These are phyloP conservation scores for Apeltes quadracus DNA, from an alignment of 2,113 vertebrate species.

Conservation along the genomic window DNA sequence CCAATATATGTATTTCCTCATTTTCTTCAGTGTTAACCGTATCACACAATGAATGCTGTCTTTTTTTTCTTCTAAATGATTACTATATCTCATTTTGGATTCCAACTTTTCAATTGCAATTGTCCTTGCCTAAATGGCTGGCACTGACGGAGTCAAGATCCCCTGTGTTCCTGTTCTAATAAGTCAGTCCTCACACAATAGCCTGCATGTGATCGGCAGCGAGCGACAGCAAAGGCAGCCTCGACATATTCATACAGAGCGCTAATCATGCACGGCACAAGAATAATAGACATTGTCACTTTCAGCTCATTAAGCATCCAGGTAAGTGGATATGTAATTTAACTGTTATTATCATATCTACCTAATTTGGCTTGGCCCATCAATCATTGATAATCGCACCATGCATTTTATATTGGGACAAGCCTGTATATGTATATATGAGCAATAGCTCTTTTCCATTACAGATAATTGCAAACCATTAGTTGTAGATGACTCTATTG, in stretches of 20 bases:
- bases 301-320: conserved; percentile 76
- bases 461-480: conserved; percentile 50
- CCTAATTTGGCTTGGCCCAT: conserved; percentile 68
- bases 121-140: conserved; percentile 20
- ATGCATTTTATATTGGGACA: conserved; percentile 57
- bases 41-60: conserved; percentile 1
- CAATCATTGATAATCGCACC: conserved; percentile 64
- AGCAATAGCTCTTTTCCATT: conserved; percentile 60
- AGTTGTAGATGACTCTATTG: conserved; percentile 37
- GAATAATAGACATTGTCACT: conserved; percentile 72
- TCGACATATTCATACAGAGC: conserved; percentile 59
- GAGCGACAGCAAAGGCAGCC: conserved; percentile 56
- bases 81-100: conserved; percentile 13
- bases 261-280: conserved; percentile 73
- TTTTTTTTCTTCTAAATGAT: conserved; percentile 5
- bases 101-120: conserved; percentile 41
- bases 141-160: conserved; percentile 25
- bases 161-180: conserved; percentile 50
- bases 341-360: conserved; percentile 70
- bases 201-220: conserved; percentile 41
- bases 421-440: conserved; percentile 32
- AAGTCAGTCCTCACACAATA: conserved; percentile 44
- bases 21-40: not conserved
- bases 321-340: conserved; percentile 76
- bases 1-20: not conserved